A percentile compares a stretch with the other conserved stretches of the same genome.
Conservation (phyloP, 1,140 invertebrate genomes). For the Drosophila elegans region DNA sequence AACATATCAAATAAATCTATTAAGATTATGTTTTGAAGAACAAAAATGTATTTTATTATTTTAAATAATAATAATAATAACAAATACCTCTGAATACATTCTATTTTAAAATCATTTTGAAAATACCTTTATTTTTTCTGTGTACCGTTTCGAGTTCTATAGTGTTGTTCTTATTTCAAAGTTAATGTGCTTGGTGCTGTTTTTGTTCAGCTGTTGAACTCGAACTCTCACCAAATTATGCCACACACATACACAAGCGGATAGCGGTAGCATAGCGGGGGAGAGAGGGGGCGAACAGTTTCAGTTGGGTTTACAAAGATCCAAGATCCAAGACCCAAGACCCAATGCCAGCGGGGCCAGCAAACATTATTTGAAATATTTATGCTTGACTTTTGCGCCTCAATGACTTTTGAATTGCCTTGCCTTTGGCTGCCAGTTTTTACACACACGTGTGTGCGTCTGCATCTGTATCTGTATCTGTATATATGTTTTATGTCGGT, state of each 20-base stretch:
- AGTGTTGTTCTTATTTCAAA: constrained; percentile 61
- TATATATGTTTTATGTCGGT: constrained; percentile 33
- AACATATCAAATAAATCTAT: too few species aligned
- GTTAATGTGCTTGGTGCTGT: constrained; percentile 62
- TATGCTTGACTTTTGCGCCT: constrained; percentile 83
- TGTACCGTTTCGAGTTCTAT: constrained; percentile 30
- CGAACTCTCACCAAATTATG: constrained; percentile 82
- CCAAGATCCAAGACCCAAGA: constrained; percentile 44
- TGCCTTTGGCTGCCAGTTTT: constrained; percentile 77
- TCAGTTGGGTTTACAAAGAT: constrained; percentile 13
- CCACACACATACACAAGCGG: constrained; percentile 56
- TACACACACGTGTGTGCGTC: constrained; percentile 37
- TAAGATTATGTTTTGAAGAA: too few species aligned
- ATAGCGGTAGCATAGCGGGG: constrained; percentile 11
- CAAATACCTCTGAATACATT: too few species aligned
- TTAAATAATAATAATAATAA: too few species aligned
- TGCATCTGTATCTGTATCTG: too few species aligned
- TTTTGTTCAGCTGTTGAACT: constrained; percentile 79
- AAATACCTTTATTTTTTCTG: constrained; percentile 13
- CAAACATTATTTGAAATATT: constrained; percentile 83
- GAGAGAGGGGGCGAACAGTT: constrained; percentile 19
- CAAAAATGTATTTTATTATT: too few species aligned
- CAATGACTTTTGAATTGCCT: constrained; percentile 83
- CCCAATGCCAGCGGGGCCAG: constrained; percentile 73
- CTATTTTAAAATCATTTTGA: not conserved